A percentile compares a stretch with the other conserved stretches of the same genome.
Evolutionary conservation across 2,113 vertebrate species (phyloP).

Genomic region (Gavialis gangeticus): DNA sequence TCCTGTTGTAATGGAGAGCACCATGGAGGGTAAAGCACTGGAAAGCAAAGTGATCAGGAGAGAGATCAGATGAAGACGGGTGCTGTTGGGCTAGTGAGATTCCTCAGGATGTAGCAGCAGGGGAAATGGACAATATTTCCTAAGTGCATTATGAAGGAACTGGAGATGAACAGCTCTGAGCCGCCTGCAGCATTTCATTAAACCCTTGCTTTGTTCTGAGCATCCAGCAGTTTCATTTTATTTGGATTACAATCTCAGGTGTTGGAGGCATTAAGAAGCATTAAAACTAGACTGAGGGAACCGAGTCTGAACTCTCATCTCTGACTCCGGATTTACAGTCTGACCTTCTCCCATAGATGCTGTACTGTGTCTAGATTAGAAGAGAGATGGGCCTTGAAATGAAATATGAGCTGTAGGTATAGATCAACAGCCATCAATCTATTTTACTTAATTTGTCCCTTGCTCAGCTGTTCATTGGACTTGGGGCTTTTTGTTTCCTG

Average conservation of each 20-base stretch:
- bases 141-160: neutral
- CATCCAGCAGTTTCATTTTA: neutral
- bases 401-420: constrained; percentile 56
- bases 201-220: constrained; percentile 15
- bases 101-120: neutral
- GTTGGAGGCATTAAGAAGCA: constrained; percentile 23
- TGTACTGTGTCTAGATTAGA: constrained; percentile 46
- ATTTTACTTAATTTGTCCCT: constrained; percentile 68
- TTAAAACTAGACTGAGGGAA: constrained; percentile 33
- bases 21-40: constrained; percentile 6
- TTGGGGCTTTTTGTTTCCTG: constrained; percentile 51
- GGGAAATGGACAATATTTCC: neutral
- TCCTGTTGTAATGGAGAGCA: neutral
- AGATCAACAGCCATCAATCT: constrained; percentile 69
- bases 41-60: neutral
- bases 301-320: constrained; percentile 31
- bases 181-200: neutral
- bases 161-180: constrained; percentile 26
- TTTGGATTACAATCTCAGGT: neutral
- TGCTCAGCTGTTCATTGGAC: constrained; percentile 60
- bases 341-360: constrained; percentile 40
- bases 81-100: neutral
- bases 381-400: constrained; percentile 29
- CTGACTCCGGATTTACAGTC: constrained; percentile 24
- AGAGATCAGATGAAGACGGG: neutral